Conservation (phyloP, 1,140 invertebrate genomes). For the Aricia agestis region DNA sequence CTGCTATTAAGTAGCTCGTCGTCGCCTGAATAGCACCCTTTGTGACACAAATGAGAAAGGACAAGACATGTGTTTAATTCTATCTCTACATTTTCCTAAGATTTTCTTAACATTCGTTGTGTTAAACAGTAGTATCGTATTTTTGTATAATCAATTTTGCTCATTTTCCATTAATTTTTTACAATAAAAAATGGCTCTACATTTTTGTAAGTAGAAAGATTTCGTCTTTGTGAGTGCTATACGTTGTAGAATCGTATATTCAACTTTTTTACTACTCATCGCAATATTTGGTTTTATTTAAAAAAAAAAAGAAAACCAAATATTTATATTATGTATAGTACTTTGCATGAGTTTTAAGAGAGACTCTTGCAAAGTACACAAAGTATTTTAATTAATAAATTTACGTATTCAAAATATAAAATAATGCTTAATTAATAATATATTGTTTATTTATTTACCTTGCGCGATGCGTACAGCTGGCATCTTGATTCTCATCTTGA, state of each 20-base stretch:
- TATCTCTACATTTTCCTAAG: neutral
- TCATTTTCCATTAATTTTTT: neutral
- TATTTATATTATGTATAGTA: too few species aligned
- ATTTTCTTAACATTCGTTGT: neutral
- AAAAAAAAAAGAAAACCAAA: too few species aligned
- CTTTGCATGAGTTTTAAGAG: too few species aligned
- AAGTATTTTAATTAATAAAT: too few species aligned
- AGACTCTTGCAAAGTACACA: too few species aligned
- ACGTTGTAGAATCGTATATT: too few species aligned
- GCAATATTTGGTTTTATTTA: too few species aligned
- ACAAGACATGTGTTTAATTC: conserved; percentile 29
- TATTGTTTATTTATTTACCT: conserved; percentile 77
- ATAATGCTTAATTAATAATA: neutral
- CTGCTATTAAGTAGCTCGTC: conserved; percentile 64
- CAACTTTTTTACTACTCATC: too few species aligned
- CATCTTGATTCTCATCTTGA: conserved; percentile 97
- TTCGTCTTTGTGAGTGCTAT: too few species aligned
- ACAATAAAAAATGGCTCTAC: neutral
- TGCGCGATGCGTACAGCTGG: conserved; percentile 94
- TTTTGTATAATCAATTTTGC: neutral
- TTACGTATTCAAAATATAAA: too few species aligned
- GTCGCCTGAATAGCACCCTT: conserved; percentile 49
- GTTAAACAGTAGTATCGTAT: neutral
- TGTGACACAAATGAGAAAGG: conserved; percentile 27
- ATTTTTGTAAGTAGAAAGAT: neutral